Base-by-base conservation (phyloP, 2,888 invertebrate genomes). In the Axea sp. region DNA sequence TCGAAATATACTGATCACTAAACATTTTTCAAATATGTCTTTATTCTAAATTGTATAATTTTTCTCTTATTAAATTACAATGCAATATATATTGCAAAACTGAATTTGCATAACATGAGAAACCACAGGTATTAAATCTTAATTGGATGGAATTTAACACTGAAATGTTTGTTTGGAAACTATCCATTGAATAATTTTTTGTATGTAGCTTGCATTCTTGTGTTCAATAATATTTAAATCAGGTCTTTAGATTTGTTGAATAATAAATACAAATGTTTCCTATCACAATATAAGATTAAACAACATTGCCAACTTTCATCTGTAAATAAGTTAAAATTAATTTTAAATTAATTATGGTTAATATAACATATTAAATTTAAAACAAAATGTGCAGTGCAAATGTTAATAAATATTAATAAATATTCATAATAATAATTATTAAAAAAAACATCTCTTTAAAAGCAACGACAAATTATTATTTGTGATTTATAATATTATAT, bases 171-270 rank as follows among this genome's bases (percentile, higher is more conserved):
- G 9, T 37, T 53, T n/a, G 11, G 14, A 9, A 14, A 37, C 15
- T 7, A 17, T 37, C 53, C 49, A 51, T 0, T 14, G 14, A 11
- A 15, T 8, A 11, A 51, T 12, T 51, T 35, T 51, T 57, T 65
- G 35, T 69, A 78, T 79, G 1, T 33, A 41, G 64, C 3, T 17
- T n/a, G 9, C 4, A 7, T 19, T 9, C 7, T 8, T n/a, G 9
- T 9, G 69, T 12, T 78, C 76, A 39, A 81, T 35, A 6, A 11
- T 15, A 4, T 8, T 31, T 28, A 55, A 41, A 41, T 55, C 30
- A 1, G 55, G 12, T 28, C 30, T 39, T 11, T 26, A 53, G 15
- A 11, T 37, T 17, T 37, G n/a, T n/a, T n/a, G n/a, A n/a, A n/a
- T n/a, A n/a, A n/a, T n/a, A n/a, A n/a, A n/a, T n/a, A n/a, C n/a